Evolutionary conservation across 2,888 invertebrate species (phyloP), one percentile per base, ranked within the genome.

Genomic region (Meteorus cinctellus): DNA sequence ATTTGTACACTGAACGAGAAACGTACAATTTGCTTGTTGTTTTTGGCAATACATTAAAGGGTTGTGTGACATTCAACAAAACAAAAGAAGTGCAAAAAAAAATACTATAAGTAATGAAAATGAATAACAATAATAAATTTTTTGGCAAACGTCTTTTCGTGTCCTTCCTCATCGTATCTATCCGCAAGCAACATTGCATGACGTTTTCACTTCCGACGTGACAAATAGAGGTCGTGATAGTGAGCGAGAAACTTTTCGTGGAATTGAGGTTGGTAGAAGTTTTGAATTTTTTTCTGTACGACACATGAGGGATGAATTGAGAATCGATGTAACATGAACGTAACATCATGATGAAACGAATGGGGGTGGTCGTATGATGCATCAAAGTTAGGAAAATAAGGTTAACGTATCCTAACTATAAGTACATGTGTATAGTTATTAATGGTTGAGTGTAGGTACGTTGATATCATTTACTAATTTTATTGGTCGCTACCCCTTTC

Each of bases 391-490:
- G 12, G 67, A 29, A 48, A 67, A 41, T 45, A 29, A 29, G 14
- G n/a, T 67, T 45, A 27, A 41, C 68, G 72, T 74, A 77, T 74
- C 75, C 70, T 29, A 69, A 19, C 8, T 41, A 12, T 41, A 41
- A 41, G 41, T 0, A 41, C 8, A 41, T 12, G 12, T 10, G 8
- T 41, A 41, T 41, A 41, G 41, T 41, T 41, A 41, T 41, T 41
- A 41, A 41, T 41, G 41, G 8, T 41, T 41, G 41, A 31, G 62
- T 45, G 51, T 55, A 55, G 77, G 79, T 79, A 51, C 80, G 75
- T 80, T 79, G 81, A 84, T 82, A 83, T 83, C 80, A 81, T 84
- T 83, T 82, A 80, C 81, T 84, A 84, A 85, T 85, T 84, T 83
- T 78, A 79, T 79, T 77, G 75, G 81, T 79, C 79, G 79, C 74